Evolutionary conservation across 1,140 invertebrate species (phyloP).

Genomic region (Lanistes nyassanus): DNA sequence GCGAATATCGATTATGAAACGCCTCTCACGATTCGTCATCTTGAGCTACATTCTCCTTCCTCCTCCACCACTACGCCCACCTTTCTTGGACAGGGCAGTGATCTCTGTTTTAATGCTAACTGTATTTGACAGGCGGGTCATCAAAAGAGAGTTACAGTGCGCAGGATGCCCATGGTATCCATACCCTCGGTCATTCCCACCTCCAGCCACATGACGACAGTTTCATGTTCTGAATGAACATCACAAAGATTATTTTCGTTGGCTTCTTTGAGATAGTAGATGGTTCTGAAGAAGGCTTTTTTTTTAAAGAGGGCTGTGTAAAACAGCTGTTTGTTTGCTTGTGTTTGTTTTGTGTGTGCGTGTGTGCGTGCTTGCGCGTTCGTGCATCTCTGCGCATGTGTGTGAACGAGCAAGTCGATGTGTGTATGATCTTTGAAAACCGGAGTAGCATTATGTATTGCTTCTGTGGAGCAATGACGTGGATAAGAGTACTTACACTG

Average conservation of each 20-base stretch:
- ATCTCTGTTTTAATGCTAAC: constrained; percentile 6
- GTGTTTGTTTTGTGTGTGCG: neutral
- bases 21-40: no score
- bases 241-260: no score
- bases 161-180: neutral
- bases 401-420: neutral
- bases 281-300: neutral
- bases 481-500: no score
- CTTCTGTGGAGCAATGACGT: no score
- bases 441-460: no score
- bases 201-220: no score
- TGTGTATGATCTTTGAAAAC: no score
- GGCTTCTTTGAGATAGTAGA: neutral
- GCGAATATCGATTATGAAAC: constrained; percentile 1
- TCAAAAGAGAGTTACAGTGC: neutral
- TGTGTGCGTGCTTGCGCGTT: neutral
- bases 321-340: neutral
- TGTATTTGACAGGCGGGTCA: neutral
- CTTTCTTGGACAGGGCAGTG: neutral
- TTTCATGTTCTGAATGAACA: no score
- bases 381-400: neutral
- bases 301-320: neutral
- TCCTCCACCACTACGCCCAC: neutral
- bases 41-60: neutral
- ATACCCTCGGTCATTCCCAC: no score